Evolutionary conservation across 2,113 vertebrate genomes (phyloP).

Genomic region (Trochalopteron elliotii): DNA sequence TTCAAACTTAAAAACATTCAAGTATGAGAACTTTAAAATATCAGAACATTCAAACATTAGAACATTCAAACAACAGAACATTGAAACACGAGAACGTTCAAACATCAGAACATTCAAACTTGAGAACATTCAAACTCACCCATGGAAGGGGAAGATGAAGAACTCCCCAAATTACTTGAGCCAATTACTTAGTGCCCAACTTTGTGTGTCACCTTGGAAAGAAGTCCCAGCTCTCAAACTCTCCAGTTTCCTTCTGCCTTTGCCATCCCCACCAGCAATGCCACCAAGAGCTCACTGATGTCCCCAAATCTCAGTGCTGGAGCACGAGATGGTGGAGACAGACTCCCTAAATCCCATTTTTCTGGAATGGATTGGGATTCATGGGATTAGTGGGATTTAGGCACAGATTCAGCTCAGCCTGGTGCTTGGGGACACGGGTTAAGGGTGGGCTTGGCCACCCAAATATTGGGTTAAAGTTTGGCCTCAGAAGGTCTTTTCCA

Average conservation of each 20-base stretch:
- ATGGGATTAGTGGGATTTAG: not conserved
- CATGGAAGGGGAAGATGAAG: not conserved
- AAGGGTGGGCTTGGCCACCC: not conserved
- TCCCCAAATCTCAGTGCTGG: not conserved
- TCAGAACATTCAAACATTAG: not conserved
- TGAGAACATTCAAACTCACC: not conserved
- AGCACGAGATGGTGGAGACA: not conserved
- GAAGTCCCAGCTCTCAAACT: not conserved
- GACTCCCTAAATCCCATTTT: not conserved
- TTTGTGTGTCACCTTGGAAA: not conserved
- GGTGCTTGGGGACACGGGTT: not conserved
- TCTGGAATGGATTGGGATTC: too few relatives aligned
- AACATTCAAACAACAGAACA: not conserved
- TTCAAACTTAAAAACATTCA: too few relatives aligned
- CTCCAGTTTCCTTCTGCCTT: not conserved
- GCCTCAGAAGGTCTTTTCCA: not conserved
- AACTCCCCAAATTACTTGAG: not conserved
- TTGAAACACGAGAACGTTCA: too few relatives aligned
- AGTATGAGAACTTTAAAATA: not conserved
- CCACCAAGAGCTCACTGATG: fast-evolving
- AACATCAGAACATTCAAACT: not conserved
- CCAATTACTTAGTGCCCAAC: not conserved
- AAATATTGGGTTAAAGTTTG: not conserved
- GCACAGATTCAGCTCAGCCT: not conserved
- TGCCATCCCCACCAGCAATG: not conserved